These are phyloP conservation scores for Psilopsiagon aurifrons DNA, from an alignment of 2,113 vertebrate species.

Conservation along the genomic window DNA sequence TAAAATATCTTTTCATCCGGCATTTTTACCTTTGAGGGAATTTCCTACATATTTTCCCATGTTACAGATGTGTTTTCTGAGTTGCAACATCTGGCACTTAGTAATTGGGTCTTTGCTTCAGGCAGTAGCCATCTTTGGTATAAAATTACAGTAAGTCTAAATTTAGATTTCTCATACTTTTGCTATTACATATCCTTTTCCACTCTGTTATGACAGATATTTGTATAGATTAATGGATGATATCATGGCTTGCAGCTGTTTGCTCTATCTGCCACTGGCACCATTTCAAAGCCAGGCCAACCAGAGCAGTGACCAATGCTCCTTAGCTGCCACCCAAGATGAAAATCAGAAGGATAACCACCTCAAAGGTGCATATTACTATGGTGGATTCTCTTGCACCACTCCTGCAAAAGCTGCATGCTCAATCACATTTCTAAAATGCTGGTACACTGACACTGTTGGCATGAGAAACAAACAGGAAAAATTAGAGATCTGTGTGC, in stretches of 20 bases:
- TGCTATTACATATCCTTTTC: background rate
- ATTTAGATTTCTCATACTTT: background rate
- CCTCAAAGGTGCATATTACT: background rate
- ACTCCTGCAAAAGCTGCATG: background rate
- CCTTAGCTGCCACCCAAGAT: background rate
- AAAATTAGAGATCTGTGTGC: background rate
- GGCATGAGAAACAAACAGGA: background rate
- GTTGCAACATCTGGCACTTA: constrained; percentile 33
- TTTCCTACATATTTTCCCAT: constrained; percentile 19
- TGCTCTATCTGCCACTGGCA: background rate
- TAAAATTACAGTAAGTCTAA: constrained; percentile 12
- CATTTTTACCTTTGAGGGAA: constrained; percentile 26
- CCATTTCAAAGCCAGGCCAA: background rate
- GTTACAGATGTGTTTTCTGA: constrained; percentile 34
- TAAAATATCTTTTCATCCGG: constrained; percentile 24
- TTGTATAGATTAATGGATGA: background rate
- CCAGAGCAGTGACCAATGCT: background rate
- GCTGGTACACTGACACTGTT: background rate
- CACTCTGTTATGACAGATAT: background rate
- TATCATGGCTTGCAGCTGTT: background rate
- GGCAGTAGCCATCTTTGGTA: background rate
- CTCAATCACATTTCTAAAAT: background rate
- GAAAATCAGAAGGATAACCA: background rate
- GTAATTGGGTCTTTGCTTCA: constrained; percentile 32
- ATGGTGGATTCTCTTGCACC: background rate